These are phyloP conservation scores for Hydropsyche betteni DNA, from an alignment of 2,888 invertebrate genomes.

Conservation along the genomic window DNA sequence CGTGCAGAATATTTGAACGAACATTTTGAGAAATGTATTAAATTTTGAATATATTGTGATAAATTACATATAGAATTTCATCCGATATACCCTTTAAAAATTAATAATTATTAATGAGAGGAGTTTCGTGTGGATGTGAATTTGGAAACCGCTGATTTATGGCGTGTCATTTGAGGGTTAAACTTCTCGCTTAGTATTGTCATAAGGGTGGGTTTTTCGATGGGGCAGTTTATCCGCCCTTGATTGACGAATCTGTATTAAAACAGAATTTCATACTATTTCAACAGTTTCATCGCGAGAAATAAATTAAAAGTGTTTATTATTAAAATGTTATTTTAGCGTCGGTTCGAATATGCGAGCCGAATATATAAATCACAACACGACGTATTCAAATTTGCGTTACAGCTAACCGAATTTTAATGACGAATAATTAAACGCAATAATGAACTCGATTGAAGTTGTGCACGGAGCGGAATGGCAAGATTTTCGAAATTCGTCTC, in stretches of 20 bases:
- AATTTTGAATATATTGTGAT: too few relatives aligned
- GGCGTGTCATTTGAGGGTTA: not conserved
- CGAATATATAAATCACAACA: slow-evolving; percentile 21
- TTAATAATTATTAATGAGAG: too few relatives aligned
- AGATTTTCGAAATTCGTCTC: slow-evolving; percentile 13
- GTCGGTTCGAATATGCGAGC: slow-evolving; percentile 3
- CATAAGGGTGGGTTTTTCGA: not conserved
- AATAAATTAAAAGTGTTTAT: slow-evolving; percentile 11
- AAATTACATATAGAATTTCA: too few relatives aligned
- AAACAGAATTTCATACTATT: not conserved
- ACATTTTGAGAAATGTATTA: too few relatives aligned
- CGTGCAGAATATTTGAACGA: too few relatives aligned
- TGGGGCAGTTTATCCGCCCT: not conserved
- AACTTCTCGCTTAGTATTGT: not conserved
- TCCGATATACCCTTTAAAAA: too few relatives aligned
- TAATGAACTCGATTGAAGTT: slow-evolving; percentile 21
- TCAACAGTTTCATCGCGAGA: not conserved
- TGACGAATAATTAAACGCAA: slow-evolving; percentile 26
- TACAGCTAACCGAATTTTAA: slow-evolving; percentile 33
- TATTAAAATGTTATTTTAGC: slow-evolving; percentile 4
- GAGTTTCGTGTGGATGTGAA: too few relatives aligned
- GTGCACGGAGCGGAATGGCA: slow-evolving; percentile 24
- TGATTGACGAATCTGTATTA: not conserved
- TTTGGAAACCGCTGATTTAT: slow-evolving; percentile 1
- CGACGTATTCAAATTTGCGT: slow-evolving; percentile 27